These are phyloP conservation scores for Leptarthrus brevirostris DNA, from an alignment of 2,888 invertebrate species.

Conservation along the genomic window DNA sequence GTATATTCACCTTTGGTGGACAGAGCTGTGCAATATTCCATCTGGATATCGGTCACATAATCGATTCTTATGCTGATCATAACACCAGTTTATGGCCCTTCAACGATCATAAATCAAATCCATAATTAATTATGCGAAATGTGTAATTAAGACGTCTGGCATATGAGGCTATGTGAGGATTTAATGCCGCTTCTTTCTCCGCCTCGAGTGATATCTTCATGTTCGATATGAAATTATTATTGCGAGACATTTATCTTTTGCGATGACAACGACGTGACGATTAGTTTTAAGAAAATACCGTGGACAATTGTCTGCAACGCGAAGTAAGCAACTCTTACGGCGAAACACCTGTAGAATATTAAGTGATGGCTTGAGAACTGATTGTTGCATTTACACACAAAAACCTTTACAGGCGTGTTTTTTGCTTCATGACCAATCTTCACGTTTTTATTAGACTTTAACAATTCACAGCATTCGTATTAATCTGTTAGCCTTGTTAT, in stretches of 20 bases:
- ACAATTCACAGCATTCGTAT: too few relatives aligned
- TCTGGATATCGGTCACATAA: not conserved
- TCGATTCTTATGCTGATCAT: conserved; percentile 12
- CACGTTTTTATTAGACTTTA: too few relatives aligned
- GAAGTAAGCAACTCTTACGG: too few relatives aligned
- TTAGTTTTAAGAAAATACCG: not conserved
- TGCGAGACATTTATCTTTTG: not conserved
- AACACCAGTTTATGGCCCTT: conserved; percentile 1
- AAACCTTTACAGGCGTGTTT: too few relatives aligned
- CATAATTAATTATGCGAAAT: conserved; percentile 53
- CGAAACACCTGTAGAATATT: too few relatives aligned
- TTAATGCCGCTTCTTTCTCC: not conserved
- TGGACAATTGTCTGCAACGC: conserved; percentile 12
- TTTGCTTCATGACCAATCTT: too few relatives aligned
- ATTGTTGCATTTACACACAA: too few relatives aligned
- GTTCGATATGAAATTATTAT: conserved; percentile 35
- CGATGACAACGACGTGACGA: not conserved
- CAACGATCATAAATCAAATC: conserved; percentile 52
- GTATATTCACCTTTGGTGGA: not conserved
- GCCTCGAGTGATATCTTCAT: conserved; percentile 11
- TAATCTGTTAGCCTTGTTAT: too few relatives aligned
- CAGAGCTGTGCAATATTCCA: not conserved
- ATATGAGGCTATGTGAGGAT: conserved; percentile 1
- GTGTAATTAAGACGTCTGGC: conserved; percentile 51
- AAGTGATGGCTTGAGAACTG: too few relatives aligned